These are phyloP conservation scores for Pseudomyrmex flavicornis DNA, from an alignment of 1,140 invertebrate genomes.

Conservation along the genomic window DNA sequence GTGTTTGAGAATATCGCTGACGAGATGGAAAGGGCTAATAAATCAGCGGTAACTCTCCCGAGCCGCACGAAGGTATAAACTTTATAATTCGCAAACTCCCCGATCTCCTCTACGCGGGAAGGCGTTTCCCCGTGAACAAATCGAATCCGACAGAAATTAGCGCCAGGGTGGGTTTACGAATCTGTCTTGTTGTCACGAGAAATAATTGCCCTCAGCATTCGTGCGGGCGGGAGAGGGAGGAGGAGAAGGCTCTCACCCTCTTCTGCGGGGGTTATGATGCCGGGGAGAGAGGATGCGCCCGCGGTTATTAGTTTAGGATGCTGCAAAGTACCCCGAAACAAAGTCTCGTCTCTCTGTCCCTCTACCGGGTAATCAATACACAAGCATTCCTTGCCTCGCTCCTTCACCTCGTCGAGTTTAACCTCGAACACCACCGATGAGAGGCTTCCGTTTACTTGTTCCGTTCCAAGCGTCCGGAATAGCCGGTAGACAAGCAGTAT, in stretches of 20 bases:
- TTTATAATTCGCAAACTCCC: slow-evolving; percentile 56
- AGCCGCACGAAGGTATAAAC: slow-evolving; percentile 45
- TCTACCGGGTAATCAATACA: slow-evolving; percentile 81
- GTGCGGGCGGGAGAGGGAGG: slow-evolving; percentile 37
- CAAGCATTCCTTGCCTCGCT: slow-evolving; percentile 71
- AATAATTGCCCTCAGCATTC: slow-evolving; percentile 70
- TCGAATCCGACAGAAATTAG: slow-evolving; percentile 79
- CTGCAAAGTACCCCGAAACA: slow-evolving; percentile 79
- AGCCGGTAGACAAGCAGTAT: slow-evolving; percentile 47
- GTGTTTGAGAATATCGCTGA: background rate
- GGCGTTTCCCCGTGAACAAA: slow-evolving; percentile 57
- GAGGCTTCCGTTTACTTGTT: slow-evolving; percentile 63
- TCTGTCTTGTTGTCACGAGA: slow-evolving; percentile 73
- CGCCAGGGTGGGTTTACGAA: slow-evolving; percentile 50
- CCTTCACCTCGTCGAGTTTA: slow-evolving; percentile 66
- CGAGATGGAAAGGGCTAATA: background rate
- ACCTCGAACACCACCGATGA: slow-evolving; percentile 33
- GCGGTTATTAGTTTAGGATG: slow-evolving; percentile 83
- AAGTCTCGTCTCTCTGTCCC: slow-evolving; percentile 68
- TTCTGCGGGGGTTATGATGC: slow-evolving; percentile 71
- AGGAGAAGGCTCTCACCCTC: slow-evolving; percentile 34
- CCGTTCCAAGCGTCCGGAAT: slow-evolving; percentile 40
- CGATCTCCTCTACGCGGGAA: background rate
- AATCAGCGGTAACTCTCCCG: slow-evolving; percentile 2
- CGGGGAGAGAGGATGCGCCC: slow-evolving; percentile 71